Evolutionary conservation across 1,140 invertebrate species (phyloP), one percentile per base, ranked within the genome.

Genomic region (Adoxophyes honmai): DNA sequence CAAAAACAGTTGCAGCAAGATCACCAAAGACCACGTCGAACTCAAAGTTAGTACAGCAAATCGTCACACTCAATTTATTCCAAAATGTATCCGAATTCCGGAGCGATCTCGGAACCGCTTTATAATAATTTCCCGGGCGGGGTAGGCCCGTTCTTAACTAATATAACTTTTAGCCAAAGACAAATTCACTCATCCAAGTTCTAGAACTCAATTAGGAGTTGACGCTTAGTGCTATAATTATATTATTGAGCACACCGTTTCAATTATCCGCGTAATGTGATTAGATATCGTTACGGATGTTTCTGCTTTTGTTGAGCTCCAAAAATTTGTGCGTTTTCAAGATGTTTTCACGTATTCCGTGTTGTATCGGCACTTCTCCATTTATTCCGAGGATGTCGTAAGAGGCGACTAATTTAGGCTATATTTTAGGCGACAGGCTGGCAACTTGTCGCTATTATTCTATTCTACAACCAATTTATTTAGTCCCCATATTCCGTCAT

Each of bases 121-220:
- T 48, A 48, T 48, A 48, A 48, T 48, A 48, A 48, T 48, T 48
- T 48, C 42, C 42, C 42, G 42, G 8, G 21, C 21, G 21, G 21
- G 21, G 21, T 28, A 28, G 39, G 39, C 42, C 21, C 42, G 42
- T 48, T 48, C 42, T 48, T 48, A 48, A 48, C 42, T 48, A 48
- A 48, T 48, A 48, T 48, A 48, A 48, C 42, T 48, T 48, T 48
- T 48, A 28, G 21, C 42, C 21, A 48, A 48, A 48, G 42, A 48
- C 42, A 48, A 48, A 48, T 48, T 48, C 42, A 48, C 18, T 48
- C 42, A 48, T 33, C 42, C 42, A 48, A 48, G 42, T 48, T 48
- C 16, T 2, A 18, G 28, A 48, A 48, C 42, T 48, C 42, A 48
- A 48, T 48, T 48, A 48, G 18, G 18, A 16, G 21, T n/a, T 13